Evolutionary conservation across 2,888 invertebrate species (phyloP).

Genomic region (Caprella mutica): DNA sequence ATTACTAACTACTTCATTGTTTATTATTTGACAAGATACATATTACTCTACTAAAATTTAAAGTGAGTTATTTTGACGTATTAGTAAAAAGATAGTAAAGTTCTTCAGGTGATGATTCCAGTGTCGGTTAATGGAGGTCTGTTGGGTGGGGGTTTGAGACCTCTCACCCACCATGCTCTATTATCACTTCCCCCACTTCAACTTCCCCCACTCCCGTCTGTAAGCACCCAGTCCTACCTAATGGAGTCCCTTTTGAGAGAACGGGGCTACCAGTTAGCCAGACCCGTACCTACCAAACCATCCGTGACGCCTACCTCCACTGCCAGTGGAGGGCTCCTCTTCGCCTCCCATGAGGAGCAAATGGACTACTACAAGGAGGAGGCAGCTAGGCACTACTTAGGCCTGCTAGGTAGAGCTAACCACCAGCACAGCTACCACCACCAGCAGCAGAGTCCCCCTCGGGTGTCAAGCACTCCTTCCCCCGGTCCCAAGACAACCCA

Average conservation of each 20-base stretch:
- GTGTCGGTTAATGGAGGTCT: constrained; percentile 2
- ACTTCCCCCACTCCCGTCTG: constrained; percentile 15
- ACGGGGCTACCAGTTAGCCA: constrained; percentile 21
- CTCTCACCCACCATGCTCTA: constrained; percentile 15
- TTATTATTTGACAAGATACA: too few relatives aligned
- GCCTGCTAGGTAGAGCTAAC: constrained; percentile 18
- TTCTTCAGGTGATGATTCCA: constrained; percentile 9
- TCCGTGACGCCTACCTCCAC: background rate
- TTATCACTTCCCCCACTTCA: constrained; percentile 24
- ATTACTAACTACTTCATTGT: too few relatives aligned
- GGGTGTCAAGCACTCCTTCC: constrained; percentile 2
- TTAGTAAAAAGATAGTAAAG: too few relatives aligned
- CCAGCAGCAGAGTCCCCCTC: too few relatives aligned
- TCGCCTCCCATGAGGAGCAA: constrained; percentile 7
- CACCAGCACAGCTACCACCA: background rate
- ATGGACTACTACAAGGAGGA: constrained; percentile 30
- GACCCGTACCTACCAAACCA: constrained; percentile 33
- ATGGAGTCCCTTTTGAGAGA: constrained; percentile 32
- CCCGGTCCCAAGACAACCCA: background rate
- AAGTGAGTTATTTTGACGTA: too few relatives aligned
- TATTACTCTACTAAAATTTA: too few relatives aligned
- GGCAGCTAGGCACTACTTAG: constrained; percentile 28
- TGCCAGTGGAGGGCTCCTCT: background rate
- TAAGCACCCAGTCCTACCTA: constrained; percentile 24
- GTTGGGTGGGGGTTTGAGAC: background rate